These are phyloP conservation scores for Corapipo altera DNA, from an alignment of 2,113 vertebrate genomes.

Conservation along the genomic window DNA sequence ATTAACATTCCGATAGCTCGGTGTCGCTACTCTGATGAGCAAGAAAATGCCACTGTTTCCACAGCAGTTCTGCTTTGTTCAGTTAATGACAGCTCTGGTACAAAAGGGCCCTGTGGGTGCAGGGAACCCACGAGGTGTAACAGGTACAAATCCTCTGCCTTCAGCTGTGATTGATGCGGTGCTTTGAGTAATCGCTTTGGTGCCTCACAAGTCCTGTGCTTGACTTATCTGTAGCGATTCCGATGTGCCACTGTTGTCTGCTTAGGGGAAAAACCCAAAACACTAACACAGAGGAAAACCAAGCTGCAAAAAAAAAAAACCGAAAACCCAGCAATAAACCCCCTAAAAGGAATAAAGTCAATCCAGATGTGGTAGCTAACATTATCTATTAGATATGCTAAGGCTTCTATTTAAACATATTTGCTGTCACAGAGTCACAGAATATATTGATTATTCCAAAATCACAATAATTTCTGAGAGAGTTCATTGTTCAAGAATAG, in stretches of 20 bases:
- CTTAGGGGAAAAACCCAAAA: not conserved
- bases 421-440: not conserved
- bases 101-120: not conserved
- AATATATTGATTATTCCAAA: not conserved
- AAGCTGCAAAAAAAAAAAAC: too few species aligned
- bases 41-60: not conserved
- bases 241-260: not conserved
- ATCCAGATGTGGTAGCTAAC: not conserved
- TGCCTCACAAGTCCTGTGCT: not conserved
- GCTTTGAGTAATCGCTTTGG: not conserved
- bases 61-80: not conserved
- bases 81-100: not conserved
- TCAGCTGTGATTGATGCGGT: not conserved
- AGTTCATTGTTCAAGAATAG: not conserved
- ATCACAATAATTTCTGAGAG: not conserved
- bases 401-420: not conserved
- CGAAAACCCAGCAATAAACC: accelerated
- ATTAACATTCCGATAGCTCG: not conserved
- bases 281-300: not conserved
- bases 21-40: not conserved
- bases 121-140: not conserved
- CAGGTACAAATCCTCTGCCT: not conserved
- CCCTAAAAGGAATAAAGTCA: not conserved
- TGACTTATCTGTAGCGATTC: not conserved
- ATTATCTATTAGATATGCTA: not conserved